Base-by-base conservation (phyloP, 2,888 invertebrate species). In the Bembecia ichneumoniformis region DNA sequence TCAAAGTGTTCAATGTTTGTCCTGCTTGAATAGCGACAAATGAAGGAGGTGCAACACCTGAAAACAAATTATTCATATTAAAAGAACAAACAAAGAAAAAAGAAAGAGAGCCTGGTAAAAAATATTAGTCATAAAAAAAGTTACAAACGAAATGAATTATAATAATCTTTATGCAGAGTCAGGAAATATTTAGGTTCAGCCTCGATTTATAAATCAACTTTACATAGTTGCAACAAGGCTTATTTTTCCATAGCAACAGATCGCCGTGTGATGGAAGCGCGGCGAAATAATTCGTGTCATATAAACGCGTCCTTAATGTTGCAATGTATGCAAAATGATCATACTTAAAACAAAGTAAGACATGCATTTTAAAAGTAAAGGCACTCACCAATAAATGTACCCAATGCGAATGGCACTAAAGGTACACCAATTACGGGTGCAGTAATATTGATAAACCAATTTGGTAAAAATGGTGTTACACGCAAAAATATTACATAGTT, bases 391-490 rank as follows among this genome's bases (percentile, higher is more conserved):
- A 99, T 89, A 78, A 99, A 98, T 52, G 99, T 99, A 56, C 99
- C 99, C 51, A 97, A 72, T 56, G 96, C 96, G 84, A 99, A 99
- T 53, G 96, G 96, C 56, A 91, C 70, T 54, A 99, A 79, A 1
- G 98, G 98, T 36, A 99, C 98, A 62, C 97, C 97, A 64, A 99
- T 94, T 36, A 99, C 95, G 43, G 99, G 99, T 55, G 98, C 96
- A 0, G 96, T 93, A 71, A 99, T 90, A 82, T 98, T 98, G 58
- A 98, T 98, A 77, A 99, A 98, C 99, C 99, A 99, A 80, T 99
- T 99, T 5, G 99, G 99, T 64, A 99, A 88, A 71, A 99, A 93
- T 49, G 99, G 99, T 20, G 99, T 99, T 70, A 99, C 95, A 59
- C 99, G 91, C 59, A 99, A 89, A 79, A 99, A 99, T 68, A 99